Evolutionary conservation across 1,140 invertebrate species (phyloP), one percentile per base, ranked within the genome.

Genomic region (Popillia japonica): DNA sequence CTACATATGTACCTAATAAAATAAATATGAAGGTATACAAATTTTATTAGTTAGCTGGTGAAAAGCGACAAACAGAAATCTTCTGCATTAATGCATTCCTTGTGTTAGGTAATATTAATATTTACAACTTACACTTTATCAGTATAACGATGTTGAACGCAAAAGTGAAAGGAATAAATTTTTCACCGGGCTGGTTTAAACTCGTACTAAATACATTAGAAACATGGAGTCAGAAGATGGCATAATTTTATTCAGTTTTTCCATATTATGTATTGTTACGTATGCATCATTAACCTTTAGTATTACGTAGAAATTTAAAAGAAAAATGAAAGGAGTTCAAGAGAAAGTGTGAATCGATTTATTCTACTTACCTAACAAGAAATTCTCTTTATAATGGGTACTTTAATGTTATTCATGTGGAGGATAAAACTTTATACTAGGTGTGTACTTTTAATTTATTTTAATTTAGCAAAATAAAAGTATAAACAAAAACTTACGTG

Each of bases 401-500:
- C 17, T 55, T 20, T 55, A 6, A 3, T 55, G 17, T 55, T 55
- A 14, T 55, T 7, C 14, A 17, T 55, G 17, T 17, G 48, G 6
- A 55, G 3, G n/a, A n/a, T 6, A 34, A 20, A 64, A 22, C 61
- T 0, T 9, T 27, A 72, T 72, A 6, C 14, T 40, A 72, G 9
- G 8, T 72, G 14, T 72, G 8, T n/a, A n/a, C n/a, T n/a, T n/a
- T n/a, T n/a, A n/a, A n/a, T n/a, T n/a, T n/a, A 1, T 72, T 34
- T 9, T 14, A 72, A 72, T 34, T 34, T 34, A 72, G 27, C 64
- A n/a, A 74, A 74, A 17, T 41, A 7, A n/a, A 68, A 42, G 14
- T 74, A 41, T 3, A 42, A 74, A 74, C 14, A 74, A 74, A 41
- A 34, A 74, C 72, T 74, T 74, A 74, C 72, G 17, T 74, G 72